phyloP scores from a whole-genome alignment of 1,140 invertebrate species.

The Dreissena rostriformis region DNA sequence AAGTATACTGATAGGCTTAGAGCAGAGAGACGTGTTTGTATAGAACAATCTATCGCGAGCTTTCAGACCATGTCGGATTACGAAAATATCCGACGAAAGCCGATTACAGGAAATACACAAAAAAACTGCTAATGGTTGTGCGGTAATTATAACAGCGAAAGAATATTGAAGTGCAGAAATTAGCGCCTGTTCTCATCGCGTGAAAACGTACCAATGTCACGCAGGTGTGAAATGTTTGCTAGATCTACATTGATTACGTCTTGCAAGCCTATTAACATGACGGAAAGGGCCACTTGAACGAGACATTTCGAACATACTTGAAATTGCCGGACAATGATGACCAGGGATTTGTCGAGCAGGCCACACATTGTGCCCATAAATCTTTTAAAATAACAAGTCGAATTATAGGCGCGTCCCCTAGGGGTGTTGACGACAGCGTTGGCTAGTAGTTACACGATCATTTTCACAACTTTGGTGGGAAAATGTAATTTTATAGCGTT shows the following conservation, averaged over 20 bases:
- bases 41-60: no score
- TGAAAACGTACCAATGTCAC: slow-evolving; percentile 43
- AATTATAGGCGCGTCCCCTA: neutral
- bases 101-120: slow-evolving; percentile 38
- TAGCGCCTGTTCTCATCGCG: slow-evolving; percentile 42
- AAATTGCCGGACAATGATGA: neutral
- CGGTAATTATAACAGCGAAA: slow-evolving; percentile 4
- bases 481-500: slow-evolving; percentile 21
- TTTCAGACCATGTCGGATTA: slow-evolving; percentile 31
- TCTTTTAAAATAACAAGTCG: slow-evolving; percentile 50
- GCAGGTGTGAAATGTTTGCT: slow-evolving; percentile 46
- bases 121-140: slow-evolving; percentile 16
- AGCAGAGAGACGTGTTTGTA: no score
- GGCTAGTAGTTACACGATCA: neutral
- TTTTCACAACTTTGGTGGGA: slow-evolving; percentile 29
- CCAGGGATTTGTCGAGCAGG: neutral
- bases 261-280: slow-evolving; percentile 14
- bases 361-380: slow-evolving; percentile 26
- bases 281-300: slow-evolving; percentile 13
- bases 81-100: slow-evolving; percentile 10
- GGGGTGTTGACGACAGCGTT: neutral
- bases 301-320: slow-evolving; percentile 9
- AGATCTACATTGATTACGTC: slow-evolving; percentile 21
- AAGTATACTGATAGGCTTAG: no score
- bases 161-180: slow-evolving; percentile 30